Evolutionary conservation across 2,113 vertebrate species (phyloP), one percentile per base, ranked within the genome.

Genomic region (Trematocara zebra): DNA sequence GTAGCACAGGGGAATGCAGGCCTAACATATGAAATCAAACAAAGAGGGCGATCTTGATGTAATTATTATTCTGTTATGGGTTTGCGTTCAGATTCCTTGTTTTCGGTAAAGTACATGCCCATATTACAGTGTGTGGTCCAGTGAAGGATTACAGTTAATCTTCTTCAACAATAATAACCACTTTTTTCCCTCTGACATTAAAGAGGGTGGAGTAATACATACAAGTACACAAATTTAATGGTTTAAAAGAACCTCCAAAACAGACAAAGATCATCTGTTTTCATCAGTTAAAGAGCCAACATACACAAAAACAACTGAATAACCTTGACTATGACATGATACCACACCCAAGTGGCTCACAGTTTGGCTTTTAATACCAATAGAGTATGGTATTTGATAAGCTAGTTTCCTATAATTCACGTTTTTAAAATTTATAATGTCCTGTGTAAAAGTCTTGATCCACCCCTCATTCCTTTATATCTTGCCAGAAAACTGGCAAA

Each of bases 1-100:
- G 42, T 69, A 53, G 84, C 80, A 53, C 64, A 31, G 61, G 85
- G 88, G 89, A 90, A 86, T 85, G 53, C 42, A 72, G 83, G 74
- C 14, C 64, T 69, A 56, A 84, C 89, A 61, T 59, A 64, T 49
- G 79, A 31, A 86, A 74, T 78, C 42, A 74, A 88, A 61, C 18
- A 83, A 85, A 53, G 80, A 74, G 52, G 26, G 54, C 14, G 8
- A 80, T 81, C 67, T 67, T 88, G 84, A 88, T 47, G 79, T 76
- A 72, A 81, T 80, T 9, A 85, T 56, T 86, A 47, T 40, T 87
- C 37, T 81, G 64, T 76, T 51, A 8, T 86, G 87, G 54, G 26
- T 40, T 86, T 49, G 35, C 8, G 40, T 61, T 88, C 10, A 57
- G 15, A 42, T 53, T 8, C 15, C 23, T 42, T 81, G 86, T 81